phyloP scores from a whole-genome alignment of 2,888 invertebrate genomes.

The Griposia aprilina region DNA sequence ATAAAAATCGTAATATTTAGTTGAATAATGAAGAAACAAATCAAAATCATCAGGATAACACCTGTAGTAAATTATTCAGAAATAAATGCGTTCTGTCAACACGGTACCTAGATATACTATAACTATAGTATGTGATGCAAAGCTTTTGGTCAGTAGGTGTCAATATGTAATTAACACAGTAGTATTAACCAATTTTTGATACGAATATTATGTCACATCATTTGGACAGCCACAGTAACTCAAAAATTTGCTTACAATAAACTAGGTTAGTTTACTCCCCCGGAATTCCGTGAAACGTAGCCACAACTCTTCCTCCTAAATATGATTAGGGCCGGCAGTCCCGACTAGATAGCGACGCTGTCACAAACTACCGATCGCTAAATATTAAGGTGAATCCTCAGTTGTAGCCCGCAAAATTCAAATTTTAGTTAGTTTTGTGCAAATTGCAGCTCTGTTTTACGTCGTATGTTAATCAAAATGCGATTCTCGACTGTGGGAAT shows the following conservation, averaged over 20 bases:
- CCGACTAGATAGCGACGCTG: too few species aligned
- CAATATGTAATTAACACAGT: neutral
- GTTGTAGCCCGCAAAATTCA: too few species aligned
- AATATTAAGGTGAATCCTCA: too few species aligned
- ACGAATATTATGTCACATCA: too few species aligned
- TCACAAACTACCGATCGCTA: too few species aligned
- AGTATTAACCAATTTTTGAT: too few species aligned
- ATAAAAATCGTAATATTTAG: neutral
- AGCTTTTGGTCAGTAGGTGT: neutral
- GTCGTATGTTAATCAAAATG: too few species aligned
- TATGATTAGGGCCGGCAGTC: too few species aligned
- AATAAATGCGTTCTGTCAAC: neutral
- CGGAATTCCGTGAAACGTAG: neutral
- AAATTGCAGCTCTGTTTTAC: too few species aligned
- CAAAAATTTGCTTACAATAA: neutral
- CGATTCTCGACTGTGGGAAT: too few species aligned
- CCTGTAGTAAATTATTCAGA: neutral
- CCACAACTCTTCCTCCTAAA: constrained; percentile 1
- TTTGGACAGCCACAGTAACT: neutral
- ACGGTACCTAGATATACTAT: neutral
- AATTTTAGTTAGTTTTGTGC: too few species aligned
- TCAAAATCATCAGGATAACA: neutral
- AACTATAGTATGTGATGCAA: neutral
- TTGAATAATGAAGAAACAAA: neutral
- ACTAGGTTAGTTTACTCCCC: neutral